These are phyloP conservation scores for Tipula confusa DNA, from an alignment of 2,888 invertebrate genomes.

Conservation along the genomic window DNA sequence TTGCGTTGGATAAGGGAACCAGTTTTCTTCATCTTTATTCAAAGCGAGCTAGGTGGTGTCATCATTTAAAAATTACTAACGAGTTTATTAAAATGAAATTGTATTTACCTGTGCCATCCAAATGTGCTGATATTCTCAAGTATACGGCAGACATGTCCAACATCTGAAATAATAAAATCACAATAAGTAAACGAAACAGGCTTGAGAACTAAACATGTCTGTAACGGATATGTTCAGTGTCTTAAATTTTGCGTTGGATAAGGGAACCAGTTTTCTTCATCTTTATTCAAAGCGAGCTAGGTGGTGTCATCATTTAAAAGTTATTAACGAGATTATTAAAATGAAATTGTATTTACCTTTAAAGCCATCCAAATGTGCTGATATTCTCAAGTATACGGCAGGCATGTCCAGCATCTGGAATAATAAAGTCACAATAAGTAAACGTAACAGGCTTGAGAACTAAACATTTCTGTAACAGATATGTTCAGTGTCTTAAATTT, in stretches of 20 bases:
- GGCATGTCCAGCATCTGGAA: too few species aligned
- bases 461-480: background rate
- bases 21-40: constrained; percentile 41
- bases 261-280: background rate
- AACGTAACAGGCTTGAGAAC: too few species aligned
- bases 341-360: too few species aligned
- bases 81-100: too few species aligned
- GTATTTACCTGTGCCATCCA: too few species aligned
- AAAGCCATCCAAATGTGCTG: too few species aligned
- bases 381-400: too few species aligned
- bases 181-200: background rate
- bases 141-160: too few species aligned
- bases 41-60: constrained; percentile 42
- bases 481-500: background rate
- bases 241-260: background rate
- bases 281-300: background rate
- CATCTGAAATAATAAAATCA: too few species aligned
- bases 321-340: background rate
- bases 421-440: background rate
- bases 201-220: background rate
- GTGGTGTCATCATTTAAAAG: background rate
- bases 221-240: background rate
- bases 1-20: constrained; percentile 37
- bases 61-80: constrained; percentile 33
- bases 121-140: too few species aligned